Percentiles rank a stretch among this genome's conserved stretches.
Conservation (phyloP, 2,113 vertebrate genomes). For the Phrynocephalus versicolor region DNA sequence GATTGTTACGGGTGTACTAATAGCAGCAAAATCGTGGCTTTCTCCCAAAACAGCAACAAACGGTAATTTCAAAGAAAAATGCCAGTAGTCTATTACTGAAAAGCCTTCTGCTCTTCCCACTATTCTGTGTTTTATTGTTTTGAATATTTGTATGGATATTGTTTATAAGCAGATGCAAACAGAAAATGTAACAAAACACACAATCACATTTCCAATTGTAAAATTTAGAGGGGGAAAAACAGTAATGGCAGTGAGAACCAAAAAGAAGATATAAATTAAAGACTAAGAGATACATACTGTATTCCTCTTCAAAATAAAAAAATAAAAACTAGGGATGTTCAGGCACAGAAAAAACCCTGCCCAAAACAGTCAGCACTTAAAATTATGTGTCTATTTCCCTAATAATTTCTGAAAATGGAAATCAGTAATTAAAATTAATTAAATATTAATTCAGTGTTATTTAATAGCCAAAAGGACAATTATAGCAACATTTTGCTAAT, state of each 20-base stretch:
- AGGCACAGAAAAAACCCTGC: neutral
- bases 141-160: slow-evolving; percentile 64
- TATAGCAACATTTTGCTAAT: too few relatives aligned
- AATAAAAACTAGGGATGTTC: slow-evolving; percentile 23
- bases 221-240: slow-evolving; percentile 56
- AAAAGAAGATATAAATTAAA: slow-evolving; percentile 67
- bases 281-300: slow-evolving; percentile 57
- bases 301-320: slow-evolving; percentile 66
- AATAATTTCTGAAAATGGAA: neutral
- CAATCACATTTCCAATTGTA: slow-evolving; percentile 44
- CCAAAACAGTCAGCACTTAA: neutral
- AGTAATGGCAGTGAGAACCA: slow-evolving; percentile 60
- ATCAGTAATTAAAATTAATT: too few relatives aligned
- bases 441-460: too few relatives aligned
- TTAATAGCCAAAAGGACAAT: too few relatives aligned
- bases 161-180: slow-evolving; percentile 45
- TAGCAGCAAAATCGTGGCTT: slow-evolving; percentile 65
- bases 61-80: slow-evolving; percentile 66
- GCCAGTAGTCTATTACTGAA: slow-evolving; percentile 58
- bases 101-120: slow-evolving; percentile 66
- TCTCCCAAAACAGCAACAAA: slow-evolving; percentile 64
- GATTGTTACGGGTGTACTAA: slow-evolving; percentile 60
- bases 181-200: slow-evolving; percentile 5
- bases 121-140: slow-evolving; percentile 62
- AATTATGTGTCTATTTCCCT: neutral